Evolutionary conservation across 2,888 invertebrate species (phyloP), one percentile per base, ranked within the genome.

Genomic region (Apotomis turbidana): DNA sequence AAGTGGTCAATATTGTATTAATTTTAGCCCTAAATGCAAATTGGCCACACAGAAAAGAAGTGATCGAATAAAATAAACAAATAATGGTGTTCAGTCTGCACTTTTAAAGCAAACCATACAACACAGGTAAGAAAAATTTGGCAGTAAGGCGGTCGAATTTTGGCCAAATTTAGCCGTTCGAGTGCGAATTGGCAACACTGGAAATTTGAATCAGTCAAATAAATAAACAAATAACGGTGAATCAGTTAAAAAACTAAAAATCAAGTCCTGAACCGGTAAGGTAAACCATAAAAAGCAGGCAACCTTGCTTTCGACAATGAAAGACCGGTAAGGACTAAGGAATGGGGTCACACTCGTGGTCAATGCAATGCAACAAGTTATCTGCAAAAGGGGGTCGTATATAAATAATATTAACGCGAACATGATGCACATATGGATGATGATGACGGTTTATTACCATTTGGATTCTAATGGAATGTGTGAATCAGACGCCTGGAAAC

Each of bases 301-400:
- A 76, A 74, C 82, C 82, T 85, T 80, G 81, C 76, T 78, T 81
- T 80, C 81, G 81, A 69, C 69, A 66, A 73, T 70, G 72, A 57
- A 80, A 81, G 81, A 86, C 88, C 78, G 81, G 86, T 87, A 90
- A 87, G 89, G 90, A 83, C 79, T 77, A 80, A 80, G 82, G 89
- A 90, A 90, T 91, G 89, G 85, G 90, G 91, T 87, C 90, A 87
- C 83, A 9, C 49, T 49, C 49, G 49, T 49, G 85, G 86, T 85
- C 86, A 87, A 85, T 85, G 85, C 81, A 83, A 85, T 83, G 79
- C 79, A 82, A 81, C 78, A 73, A 78, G 79, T 76, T 78, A 81
- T 80, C 80, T 73, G 81, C 80, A 80, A 82, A 83, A 80, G 79
- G 77, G 76, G 78, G 79, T 76, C 68, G 38, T n/a, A 54, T 63